These are phyloP conservation scores for Corynorhinus townsendii DNA, from an alignment of 2,113 vertebrate genomes.

Conservation along the genomic window DNA sequence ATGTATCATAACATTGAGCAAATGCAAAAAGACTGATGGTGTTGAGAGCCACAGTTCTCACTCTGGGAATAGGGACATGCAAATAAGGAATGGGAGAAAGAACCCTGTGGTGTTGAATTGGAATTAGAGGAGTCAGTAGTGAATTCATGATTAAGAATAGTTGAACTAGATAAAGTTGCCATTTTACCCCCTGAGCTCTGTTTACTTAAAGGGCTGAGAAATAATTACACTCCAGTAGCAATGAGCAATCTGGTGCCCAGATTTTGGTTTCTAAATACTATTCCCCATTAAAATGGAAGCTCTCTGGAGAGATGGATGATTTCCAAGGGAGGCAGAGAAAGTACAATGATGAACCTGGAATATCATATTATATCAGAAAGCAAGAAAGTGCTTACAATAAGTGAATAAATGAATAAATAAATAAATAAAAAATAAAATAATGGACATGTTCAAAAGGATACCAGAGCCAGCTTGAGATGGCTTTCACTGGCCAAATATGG, in stretches of 20 bases:
- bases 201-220: conserved; percentile 16
- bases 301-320: background rate
- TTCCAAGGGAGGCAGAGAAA: background rate
- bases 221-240: background rate
- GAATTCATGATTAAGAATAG: conserved; percentile 28
- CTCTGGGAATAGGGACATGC: background rate
- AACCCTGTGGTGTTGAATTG: background rate
- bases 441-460: background rate
- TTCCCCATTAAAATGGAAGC: background rate
- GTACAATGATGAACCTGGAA: background rate
- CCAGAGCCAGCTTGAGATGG: background rate
- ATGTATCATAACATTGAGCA: background rate
- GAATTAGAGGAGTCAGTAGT: background rate
- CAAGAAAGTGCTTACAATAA: background rate
- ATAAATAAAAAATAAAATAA: background rate
- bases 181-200: background rate
- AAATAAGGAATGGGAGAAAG: conserved; percentile 30
- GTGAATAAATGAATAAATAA: too few relatives aligned
- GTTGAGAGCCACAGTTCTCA: background rate
- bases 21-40: conserved; percentile 7
- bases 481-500: background rate
- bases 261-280: conserved; percentile 26
- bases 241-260: background rate
- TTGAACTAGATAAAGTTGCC: conserved; percentile 21
- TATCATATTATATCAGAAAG: background rate